Base-by-base conservation (phyloP, 2,888 invertebrate species). In the Drosophila nigricruria region DNA sequence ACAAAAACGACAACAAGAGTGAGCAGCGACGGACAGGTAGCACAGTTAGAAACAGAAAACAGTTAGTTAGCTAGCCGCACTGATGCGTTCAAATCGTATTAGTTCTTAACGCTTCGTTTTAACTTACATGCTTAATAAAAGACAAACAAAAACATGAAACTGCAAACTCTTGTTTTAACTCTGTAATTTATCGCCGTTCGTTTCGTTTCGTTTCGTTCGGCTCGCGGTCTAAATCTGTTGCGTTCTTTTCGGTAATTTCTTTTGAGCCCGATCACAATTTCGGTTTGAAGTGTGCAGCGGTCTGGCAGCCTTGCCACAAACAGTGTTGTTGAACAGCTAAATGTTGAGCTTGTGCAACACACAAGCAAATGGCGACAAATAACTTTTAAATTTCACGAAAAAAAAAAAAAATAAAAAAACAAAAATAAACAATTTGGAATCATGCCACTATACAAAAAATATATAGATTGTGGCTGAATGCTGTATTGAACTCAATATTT, bases 61-160 rank as follows among this genome's bases (percentile, higher is more conserved):
- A 62, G 60, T 60, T 66, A 66, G n/a, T n/a, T 18, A 58, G 34
- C 27, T 50, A 58, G 36, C 34, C 53, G 57, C 57, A 68, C 60
- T 64, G 70, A 73, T 57, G 56, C 72, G 71, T 65, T 76, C 3
- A 60, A 72, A 60, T 70, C 50, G 25, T 40, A 71, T 68, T 75
- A 10, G 64, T 73, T 78, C 43, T 66, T 50, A 23, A 42, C 32
- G 69, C 40, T 57, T 25, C 30, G 16, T 10, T 59, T 67, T 54
- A 40, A 47, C 61, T 40, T 34, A 34, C 42, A 5, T 18, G 12
- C 16, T 36, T 16, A n/a, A 23, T 34, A 25, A n/a, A n/a, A n/a
- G n/a, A n/a, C n/a, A n/a, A n/a, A 16, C 4, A 14, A 38, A 9
- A 30, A 10, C n/a, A n/a, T n/a, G n/a, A 25, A 45, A 36, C 10